Evolutionary conservation across 2,797 vertebrate species (phyloP).

Genomic region (Coranthus polyacanthus): DNA sequence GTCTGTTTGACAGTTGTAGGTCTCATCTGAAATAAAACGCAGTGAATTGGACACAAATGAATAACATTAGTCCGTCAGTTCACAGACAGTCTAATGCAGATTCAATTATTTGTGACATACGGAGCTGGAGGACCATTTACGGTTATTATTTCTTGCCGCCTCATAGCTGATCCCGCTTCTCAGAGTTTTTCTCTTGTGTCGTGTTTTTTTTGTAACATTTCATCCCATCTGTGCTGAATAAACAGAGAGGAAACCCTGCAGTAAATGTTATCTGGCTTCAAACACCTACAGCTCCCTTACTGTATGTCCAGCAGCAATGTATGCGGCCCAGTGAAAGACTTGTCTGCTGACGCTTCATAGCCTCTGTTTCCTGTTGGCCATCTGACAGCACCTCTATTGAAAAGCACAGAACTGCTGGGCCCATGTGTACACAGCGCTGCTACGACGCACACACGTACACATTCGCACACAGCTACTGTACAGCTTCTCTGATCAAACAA

Average conservation of each 20-base stretch:
- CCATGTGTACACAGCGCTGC: slow-evolving; percentile 76
- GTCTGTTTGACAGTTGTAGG: slow-evolving; percentile 8
- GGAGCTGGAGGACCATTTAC: neutral
- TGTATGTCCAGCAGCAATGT: slow-evolving; percentile 26
- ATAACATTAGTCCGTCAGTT: slow-evolving; percentile 12
- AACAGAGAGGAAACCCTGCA: slow-evolving; percentile 19
- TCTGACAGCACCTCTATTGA: slow-evolving; percentile 86
- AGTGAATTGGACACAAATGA: slow-evolving; percentile 1
- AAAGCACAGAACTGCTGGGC: slow-evolving; percentile 58
- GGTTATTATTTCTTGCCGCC: neutral
- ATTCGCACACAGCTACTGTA: slow-evolving; percentile 48
- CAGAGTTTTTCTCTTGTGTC: neutral
- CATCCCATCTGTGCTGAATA: slow-evolving; percentile 18
- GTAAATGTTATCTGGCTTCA: slow-evolving; percentile 47
- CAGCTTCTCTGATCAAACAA: slow-evolving; percentile 67
- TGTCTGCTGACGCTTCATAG: slow-evolving; percentile 67
- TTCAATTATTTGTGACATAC: neutral
- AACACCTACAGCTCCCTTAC: slow-evolving; percentile 10
- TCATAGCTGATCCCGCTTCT: neutral
- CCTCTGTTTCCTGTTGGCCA: slow-evolving; percentile 72
- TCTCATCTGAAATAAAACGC: neutral
- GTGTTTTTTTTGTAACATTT: neutral
- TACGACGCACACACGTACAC: slow-evolving; percentile 45
- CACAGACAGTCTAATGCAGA: neutral
- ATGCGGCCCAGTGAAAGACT: slow-evolving; percentile 61